A percentile compares a stretch with the other conserved stretches of the same genome.
Evolutionary conservation across 2,113 vertebrate genomes (phyloP).

Genomic region (Desmodus rotundus): DNA sequence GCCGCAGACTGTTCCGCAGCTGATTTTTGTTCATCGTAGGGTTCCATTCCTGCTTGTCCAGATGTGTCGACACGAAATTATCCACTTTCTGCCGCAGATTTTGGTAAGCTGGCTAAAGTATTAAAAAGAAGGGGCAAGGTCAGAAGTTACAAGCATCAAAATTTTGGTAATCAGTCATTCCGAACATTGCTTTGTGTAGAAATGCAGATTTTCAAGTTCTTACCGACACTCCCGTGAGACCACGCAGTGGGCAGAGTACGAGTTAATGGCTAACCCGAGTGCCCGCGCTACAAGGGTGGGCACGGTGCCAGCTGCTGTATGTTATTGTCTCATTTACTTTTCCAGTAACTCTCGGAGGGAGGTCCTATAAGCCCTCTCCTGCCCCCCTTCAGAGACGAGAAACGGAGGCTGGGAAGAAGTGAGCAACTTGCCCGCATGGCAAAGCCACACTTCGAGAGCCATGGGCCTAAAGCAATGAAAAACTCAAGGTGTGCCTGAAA

Average conservation of each 20-base stretch:
- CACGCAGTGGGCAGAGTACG: rapidly evolving
- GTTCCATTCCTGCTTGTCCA: constrained; percentile 97
- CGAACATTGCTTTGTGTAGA: constrained; percentile 30
- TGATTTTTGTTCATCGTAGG: constrained; percentile 99
- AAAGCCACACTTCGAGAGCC: neutral
- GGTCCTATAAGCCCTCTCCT: neutral
- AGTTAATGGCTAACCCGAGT: rapidly evolving
- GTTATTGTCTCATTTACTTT: neutral
- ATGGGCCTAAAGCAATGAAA: neutral
- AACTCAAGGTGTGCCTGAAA: neutral
- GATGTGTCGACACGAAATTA: constrained; percentile 94
- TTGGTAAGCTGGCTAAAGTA: constrained; percentile 92
- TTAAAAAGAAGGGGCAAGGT: constrained; percentile 9
- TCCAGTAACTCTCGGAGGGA: neutral
- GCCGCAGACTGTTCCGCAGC: constrained; percentile 91
- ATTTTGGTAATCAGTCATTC: neutral
- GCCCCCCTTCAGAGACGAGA: neutral
- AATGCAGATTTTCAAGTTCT: neutral
- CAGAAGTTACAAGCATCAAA: neutral
- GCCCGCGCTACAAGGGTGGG: rapidly evolving
- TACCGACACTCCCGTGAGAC: neutral
- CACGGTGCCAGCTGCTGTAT: neutral
- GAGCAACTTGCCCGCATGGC: neutral
- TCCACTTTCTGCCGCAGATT: constrained; percentile 98
- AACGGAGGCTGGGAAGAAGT: neutral